A percentile compares a stretch with the other conserved stretches of the same genome.
phyloP scores from a whole-genome alignment of 2,888 invertebrate genomes.

The Lycocerus yunnanus region DNA sequence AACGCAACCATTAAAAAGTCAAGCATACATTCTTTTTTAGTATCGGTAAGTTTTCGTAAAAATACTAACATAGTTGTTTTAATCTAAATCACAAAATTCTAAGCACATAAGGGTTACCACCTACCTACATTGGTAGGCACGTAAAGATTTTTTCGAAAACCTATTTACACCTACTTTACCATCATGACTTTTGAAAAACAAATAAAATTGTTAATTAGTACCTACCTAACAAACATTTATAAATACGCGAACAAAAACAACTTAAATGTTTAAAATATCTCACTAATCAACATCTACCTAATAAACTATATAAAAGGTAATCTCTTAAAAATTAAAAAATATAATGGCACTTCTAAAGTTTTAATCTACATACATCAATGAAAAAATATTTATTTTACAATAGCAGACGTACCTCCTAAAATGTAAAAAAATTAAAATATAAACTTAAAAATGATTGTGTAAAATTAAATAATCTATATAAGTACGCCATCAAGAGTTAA shows the following conservation, averaged over 20 bases:
- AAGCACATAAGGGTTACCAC: background rate
- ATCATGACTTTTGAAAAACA: background rate
- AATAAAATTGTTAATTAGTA: background rate
- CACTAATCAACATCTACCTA: background rate
- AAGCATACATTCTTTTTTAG: background rate
- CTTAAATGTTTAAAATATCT: background rate
- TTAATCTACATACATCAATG: background rate
- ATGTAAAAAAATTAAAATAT: conserved; percentile 3
- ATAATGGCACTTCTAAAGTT: conserved; percentile 2
- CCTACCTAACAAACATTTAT: background rate
- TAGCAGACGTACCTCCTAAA: background rate
- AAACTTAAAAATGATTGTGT: background rate
- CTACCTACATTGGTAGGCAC: background rate
- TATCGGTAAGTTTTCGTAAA: background rate
- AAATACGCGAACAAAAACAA: background rate
- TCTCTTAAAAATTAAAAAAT: background rate
- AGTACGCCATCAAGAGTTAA: conserved; percentile 4
- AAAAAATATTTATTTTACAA: background rate
- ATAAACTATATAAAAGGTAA: background rate
- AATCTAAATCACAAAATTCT: background rate
- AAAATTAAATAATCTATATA: background rate
- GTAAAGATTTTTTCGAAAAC: background rate
- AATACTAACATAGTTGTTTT: background rate
- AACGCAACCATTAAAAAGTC: no score
- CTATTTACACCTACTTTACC: no score